Conservation (phyloP, 2,888 invertebrate species). For the Ischnura elegans region DNA sequence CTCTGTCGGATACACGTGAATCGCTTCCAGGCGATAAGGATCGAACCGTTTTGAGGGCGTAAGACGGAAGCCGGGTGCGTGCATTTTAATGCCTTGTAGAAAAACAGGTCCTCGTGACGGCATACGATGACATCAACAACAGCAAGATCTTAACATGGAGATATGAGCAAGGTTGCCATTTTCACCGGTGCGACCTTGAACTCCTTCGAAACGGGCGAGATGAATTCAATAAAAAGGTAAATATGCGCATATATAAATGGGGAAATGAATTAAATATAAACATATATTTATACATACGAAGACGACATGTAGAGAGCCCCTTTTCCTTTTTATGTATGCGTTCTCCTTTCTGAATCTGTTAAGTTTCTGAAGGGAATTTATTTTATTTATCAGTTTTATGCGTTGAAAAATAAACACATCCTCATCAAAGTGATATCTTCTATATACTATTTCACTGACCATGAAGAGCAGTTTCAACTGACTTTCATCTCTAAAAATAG, state of each 20-base stretch:
- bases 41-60: conserved; percentile 31
- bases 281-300: not conserved
- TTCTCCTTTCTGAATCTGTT: no score
- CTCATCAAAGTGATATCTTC: no score
- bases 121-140: not conserved
- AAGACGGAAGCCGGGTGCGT: conserved; percentile 9
- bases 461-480: no score
- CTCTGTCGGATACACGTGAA: not conserved
- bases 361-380: no score
- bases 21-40: conserved; percentile 9
- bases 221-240: not conserved
- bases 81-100: conserved; percentile 6
- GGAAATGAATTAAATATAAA: not conserved
- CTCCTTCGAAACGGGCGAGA: not conserved
- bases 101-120: conserved; percentile 17
- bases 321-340: no score
- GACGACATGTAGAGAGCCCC: no score
- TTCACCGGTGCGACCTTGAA: not conserved
- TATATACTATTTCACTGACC: no score
- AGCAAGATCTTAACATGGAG: conserved; percentile 11
- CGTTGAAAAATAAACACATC: no score
- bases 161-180: conserved; percentile 26
- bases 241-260: not conserved
- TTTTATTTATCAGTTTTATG: no score
- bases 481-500: no score